Evolutionary conservation across 64 coral and sea anemone species (phyloP), one percentile per base, ranked within the genome.

Genomic region (Pocillopora verrucosa): DNA sequence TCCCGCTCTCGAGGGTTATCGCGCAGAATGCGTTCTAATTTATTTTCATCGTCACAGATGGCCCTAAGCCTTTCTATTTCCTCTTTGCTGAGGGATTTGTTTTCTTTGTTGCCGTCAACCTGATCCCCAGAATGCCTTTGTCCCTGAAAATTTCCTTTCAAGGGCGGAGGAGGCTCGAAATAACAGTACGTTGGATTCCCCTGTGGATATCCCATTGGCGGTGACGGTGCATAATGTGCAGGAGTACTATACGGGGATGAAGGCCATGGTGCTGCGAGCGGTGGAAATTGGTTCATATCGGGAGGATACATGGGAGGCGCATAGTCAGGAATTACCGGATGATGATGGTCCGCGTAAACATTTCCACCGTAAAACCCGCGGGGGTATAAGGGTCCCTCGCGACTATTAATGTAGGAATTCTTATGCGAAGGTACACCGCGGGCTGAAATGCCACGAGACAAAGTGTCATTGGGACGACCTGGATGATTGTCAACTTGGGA

Each of bases 261-360:
- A 7, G 77, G 20, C 82, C 82, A 85, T 10, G 67, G 82, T 19
- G 65, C 38, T 56, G 62, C 36, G 9, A 72, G 82, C 36, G 82
- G 82, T 72, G 64, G 38, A 72, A 57, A 85, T 20, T 72, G 82
- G 65, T 11, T 83, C 60, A 83, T 25, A 22, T 57, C 82, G 22
- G 38, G 65, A 36, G 36, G 41, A 65, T 57, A 85, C 35, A 70
- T 37, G 41, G 63, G 36, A 58, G 57, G 19, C 10, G 16, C n/a
- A 16, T 83, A 83, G 63, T 83, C 80, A n/a, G 80, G 36, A 83
- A 10, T 16, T 10, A 68, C 36, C 22, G 82, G 36, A 22, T 72
- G 63, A 56, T 38, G 37, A 41, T 85, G 70, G 34, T 85, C 82
- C 63, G 63, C 16, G 30, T 83, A 83, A 65, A 83, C 80, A 83